Conservation (phyloP, 2,888 invertebrate species). For the Chymomyza caudatula region DNA sequence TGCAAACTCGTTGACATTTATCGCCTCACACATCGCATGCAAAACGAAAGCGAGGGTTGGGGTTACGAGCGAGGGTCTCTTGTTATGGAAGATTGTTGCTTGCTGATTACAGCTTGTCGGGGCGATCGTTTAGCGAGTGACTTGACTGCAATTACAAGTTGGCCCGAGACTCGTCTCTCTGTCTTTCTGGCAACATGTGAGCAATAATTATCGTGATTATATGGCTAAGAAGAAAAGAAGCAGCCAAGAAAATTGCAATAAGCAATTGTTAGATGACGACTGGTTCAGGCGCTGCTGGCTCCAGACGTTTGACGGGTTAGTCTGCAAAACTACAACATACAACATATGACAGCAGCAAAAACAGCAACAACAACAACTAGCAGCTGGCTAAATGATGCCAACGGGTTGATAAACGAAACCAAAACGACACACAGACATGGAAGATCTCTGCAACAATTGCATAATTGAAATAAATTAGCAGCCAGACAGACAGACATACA, state of each 20-base stretch:
- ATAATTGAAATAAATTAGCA: slow-evolving; percentile 68
- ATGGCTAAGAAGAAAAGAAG: slow-evolving; percentile 37
- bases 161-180: not conserved
- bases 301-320: not conserved
- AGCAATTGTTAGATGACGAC: slow-evolving; percentile 60
- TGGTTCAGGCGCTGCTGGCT: not conserved
- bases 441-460: slow-evolving; percentile 45
- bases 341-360: slow-evolving; percentile 22
- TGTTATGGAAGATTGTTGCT: not conserved
- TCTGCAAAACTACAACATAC: slow-evolving; percentile 7
- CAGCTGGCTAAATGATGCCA: slow-evolving; percentile 26
- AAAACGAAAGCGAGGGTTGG: not conserved
- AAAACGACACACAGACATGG: slow-evolving; percentile 41
- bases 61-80: not conserved
- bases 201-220: slow-evolving; percentile 63
- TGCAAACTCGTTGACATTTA: not conserved
- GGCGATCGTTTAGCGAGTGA: slow-evolving; percentile 52
- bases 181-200: slow-evolving; percentile 15
- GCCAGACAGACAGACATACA: not conserved
- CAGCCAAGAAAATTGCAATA: slow-evolving; percentile 28
- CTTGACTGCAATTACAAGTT: slow-evolving; percentile 27
- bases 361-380: not conserved
- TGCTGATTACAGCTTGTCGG: slow-evolving; percentile 6
- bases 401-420: slow-evolving; percentile 37
- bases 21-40: not conserved